These are phyloP conservation scores for Tiliqua scincoides DNA, from an alignment of 2,113 vertebrate species.

Conservation along the genomic window DNA sequence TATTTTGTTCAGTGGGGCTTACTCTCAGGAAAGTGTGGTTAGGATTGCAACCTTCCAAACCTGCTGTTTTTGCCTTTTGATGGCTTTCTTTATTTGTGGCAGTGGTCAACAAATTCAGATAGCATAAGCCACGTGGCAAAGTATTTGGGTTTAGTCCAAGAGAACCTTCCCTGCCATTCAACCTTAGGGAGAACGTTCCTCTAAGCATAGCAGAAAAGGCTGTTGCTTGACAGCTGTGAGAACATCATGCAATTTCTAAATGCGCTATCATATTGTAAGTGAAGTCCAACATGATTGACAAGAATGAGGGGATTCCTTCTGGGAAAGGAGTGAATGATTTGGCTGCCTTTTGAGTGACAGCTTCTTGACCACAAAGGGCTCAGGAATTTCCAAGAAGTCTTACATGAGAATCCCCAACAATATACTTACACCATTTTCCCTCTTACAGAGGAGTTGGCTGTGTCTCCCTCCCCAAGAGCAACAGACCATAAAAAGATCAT, in stretches of 20 bases:
- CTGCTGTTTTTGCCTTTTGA: too few relatives aligned
- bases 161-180: background rate
- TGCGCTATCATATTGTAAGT: rapidly evolving
- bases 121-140: too few relatives aligned
- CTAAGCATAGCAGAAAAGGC: background rate
- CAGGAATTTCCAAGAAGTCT: rapidly evolving
- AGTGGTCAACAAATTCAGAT: background rate
- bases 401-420: background rate
- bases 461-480: rapidly evolving
- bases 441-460: rapidly evolving
- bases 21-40: too few relatives aligned
- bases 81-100: background rate
- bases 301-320: background rate
- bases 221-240: rapidly evolving
- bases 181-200: too few relatives aligned
- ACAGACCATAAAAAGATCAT: background rate
- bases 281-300: background rate
- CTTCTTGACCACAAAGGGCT: background rate
- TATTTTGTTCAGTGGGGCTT: too few relatives aligned
- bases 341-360: background rate
- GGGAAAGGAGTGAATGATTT: slow-evolving; percentile 5
- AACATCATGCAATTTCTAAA: background rate
- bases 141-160: background rate
- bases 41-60: too few relatives aligned
- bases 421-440: background rate